A percentile compares a stretch with the other conserved stretches of the same genome.
These are phyloP conservation scores for Eurytoma adleriae DNA, from an alignment of 2,888 invertebrate species.

Conservation along the genomic window DNA sequence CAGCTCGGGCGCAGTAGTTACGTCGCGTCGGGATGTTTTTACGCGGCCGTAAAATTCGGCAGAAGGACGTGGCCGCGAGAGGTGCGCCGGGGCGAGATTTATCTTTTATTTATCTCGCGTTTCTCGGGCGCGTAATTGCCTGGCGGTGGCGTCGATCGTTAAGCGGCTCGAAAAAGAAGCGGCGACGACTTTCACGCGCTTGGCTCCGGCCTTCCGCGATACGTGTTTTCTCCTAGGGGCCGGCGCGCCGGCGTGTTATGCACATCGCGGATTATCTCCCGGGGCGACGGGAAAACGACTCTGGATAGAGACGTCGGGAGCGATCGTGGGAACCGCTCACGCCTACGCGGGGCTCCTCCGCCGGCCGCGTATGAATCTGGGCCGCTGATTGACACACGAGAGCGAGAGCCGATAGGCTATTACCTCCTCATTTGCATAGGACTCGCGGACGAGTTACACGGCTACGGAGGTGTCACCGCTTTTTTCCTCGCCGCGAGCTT, in stretches of 20 bases:
- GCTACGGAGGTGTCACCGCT: neutral
- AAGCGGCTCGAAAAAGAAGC: conserved; percentile 9
- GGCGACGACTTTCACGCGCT: conserved; percentile 22
- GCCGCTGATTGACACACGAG: conserved; percentile 46
- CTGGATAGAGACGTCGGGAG: neutral
- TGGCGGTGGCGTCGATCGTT: conserved; percentile 32
- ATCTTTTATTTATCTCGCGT: conserved; percentile 38
- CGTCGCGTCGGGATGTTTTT: neutral
- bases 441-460: conserved; percentile 4
- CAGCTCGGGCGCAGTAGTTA: too few species aligned
- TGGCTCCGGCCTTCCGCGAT: neutral
- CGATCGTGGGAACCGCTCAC: conserved; percentile 64
- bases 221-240: neutral
- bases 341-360: conserved; percentile 57
- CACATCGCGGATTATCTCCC: conserved; percentile 59
- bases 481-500: neutral
- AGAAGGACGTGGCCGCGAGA: neutral
- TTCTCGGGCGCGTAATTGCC: conserved; percentile 36
- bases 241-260: conserved; percentile 10
- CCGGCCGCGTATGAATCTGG: conserved; percentile 29
- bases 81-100: neutral
- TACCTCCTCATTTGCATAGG: conserved; percentile 23
- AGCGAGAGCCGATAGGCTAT: too few species aligned
- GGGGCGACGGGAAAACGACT: neutral
- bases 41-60: conserved; percentile 35